Base-by-base conservation (phyloP, 2,797 vertebrate species). In the Dendrocincla tyrannina region DNA sequence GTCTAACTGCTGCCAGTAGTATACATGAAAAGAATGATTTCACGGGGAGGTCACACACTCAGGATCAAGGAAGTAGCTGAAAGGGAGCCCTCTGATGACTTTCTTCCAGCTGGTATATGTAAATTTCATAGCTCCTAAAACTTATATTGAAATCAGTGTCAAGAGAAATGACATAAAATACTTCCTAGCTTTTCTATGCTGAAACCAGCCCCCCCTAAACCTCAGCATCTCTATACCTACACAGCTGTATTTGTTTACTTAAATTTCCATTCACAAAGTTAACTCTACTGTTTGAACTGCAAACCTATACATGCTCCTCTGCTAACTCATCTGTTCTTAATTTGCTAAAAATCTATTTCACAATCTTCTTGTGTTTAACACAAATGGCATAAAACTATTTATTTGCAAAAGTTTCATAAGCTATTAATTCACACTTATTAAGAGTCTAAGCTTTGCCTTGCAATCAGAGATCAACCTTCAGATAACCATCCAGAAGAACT, bases 241-340 rank as follows among this genome's bases (percentile, higher is more conserved):
- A 89, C 59, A 90, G 78, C 72, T 85, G 78, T 35, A 52, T 35
- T 55, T 14, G 2, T 72, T 94, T 89, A 77, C 88, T 88, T 22
- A 58, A 49, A 80, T 72, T 69, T 87, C 78, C 60, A 92, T 94
- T 91, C 85, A 94, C 50, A 69, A 93, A 85, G 30, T 88, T 50
- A 67, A 14, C n/a, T 87, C 44, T 80, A 79, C 52, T 77, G 44
- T 68, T 76, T 70, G 75, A 97, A 75, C 52, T 58, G 44, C 44
- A 82, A 85, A 68, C 37, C 11, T 22, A 20, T 53, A 58, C 27
- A 25, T 15, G 32, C 35, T 86, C 46, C 72, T 91, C 47, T 84
- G 52, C 56, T 87, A 70, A 70, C 28, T 55, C 5, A 2, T 66
- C 82, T 93, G 91, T 63, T 93, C 77, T 81, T 67, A 53, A 88